A percentile compares a stretch with the other conserved stretches of the same genome.
Evolutionary conservation across 2,113 vertebrate genomes (phyloP).

Genomic region (Malurus alboscapulatus): DNA sequence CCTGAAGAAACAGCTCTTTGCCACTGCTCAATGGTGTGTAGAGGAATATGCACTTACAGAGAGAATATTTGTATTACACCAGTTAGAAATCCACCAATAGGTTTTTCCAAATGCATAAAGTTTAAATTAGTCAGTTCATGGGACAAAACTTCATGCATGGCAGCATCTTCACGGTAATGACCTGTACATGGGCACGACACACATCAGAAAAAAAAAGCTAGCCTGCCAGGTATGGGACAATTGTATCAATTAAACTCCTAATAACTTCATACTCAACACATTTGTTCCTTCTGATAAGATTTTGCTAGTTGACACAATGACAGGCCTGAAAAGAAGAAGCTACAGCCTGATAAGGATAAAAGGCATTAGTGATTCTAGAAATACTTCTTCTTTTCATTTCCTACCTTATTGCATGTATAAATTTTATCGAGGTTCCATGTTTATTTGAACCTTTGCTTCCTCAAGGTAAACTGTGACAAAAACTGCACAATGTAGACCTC

Average conservation of each 20-base stretch:
- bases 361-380: not conserved
- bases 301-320: not conserved
- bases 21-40: not conserved
- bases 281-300: not conserved
- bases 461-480: not conserved
- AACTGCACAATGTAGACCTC: not conserved
- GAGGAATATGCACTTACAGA: not conserved
- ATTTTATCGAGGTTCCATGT: not conserved
- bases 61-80: not conserved
- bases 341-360: not conserved
- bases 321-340: not conserved
- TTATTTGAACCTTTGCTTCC: not conserved
- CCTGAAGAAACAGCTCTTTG: not conserved
- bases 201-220: not conserved
- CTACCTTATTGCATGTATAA: not conserved
- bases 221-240: not conserved
- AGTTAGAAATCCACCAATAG: not conserved
- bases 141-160: not conserved
- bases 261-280: not conserved
- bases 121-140: not conserved
- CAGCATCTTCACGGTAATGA: not conserved
- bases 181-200: not conserved
- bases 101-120: fast-evolving
- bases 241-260: not conserved
- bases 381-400: not conserved